These are phyloP conservation scores for Lepidurus couesii DNA, from an alignment of 1,140 invertebrate genomes.

Conservation along the genomic window DNA sequence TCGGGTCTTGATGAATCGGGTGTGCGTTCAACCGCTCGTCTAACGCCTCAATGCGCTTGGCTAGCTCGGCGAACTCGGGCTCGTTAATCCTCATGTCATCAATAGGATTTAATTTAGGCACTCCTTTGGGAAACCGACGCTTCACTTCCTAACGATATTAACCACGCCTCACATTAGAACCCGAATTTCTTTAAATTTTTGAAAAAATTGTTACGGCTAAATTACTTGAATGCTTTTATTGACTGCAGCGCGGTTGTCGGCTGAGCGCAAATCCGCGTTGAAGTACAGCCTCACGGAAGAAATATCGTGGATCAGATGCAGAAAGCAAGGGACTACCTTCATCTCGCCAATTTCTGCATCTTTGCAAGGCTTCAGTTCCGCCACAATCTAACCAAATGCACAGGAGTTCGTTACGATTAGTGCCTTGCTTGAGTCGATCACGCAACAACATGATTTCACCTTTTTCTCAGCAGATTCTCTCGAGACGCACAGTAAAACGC, in stretches of 20 bases:
- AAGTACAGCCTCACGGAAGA: slow-evolving; percentile 86
- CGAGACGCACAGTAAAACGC: slow-evolving; percentile 74
- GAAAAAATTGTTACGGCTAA: slow-evolving; percentile 8
- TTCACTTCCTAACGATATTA: slow-evolving; percentile 64
- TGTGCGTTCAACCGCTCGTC: slow-evolving; percentile 77
- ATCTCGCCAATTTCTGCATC: slow-evolving; percentile 66
- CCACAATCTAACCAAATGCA: slow-evolving; percentile 31
- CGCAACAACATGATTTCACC: slow-evolving; percentile 40
- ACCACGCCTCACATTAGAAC: slow-evolving; percentile 27
- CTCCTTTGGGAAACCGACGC: slow-evolving; percentile 75
- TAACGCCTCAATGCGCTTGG: slow-evolving; percentile 73
- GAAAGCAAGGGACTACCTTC: slow-evolving; percentile 79
- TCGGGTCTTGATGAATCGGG: slow-evolving; percentile 68
- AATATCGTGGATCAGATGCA: slow-evolving; percentile 75
- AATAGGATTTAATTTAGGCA: slow-evolving; percentile 86
- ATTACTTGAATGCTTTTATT: slow-evolving; percentile 70
- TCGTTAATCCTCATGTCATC: slow-evolving; percentile 95
- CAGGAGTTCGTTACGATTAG: neutral
- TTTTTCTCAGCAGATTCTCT: slow-evolving; percentile 47
- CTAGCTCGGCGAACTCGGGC: slow-evolving; percentile 66
- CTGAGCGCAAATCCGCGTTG: slow-evolving; percentile 77
- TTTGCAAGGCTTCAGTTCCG: slow-evolving; percentile 40
- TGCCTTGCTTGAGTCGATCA: too few relatives aligned
- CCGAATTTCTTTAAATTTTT: neutral
- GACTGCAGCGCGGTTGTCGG: slow-evolving; percentile 76